Evolutionary conservation across 2,797 vertebrate genomes (phyloP).

Genomic region (Aplochiton taeniatus): DNA sequence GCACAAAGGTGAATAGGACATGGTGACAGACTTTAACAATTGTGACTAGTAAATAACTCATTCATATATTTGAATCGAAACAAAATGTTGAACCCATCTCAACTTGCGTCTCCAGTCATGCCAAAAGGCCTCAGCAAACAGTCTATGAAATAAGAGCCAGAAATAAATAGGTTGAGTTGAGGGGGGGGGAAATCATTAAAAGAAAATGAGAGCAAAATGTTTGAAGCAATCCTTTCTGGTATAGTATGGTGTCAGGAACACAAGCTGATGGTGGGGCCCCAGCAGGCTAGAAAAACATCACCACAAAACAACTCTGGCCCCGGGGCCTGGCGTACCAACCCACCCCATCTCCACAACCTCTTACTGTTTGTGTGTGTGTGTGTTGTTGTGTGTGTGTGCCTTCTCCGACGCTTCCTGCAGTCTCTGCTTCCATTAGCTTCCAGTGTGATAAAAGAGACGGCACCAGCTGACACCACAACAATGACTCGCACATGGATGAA

Average conservation of each 20-base stretch:
- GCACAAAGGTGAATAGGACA: slow-evolving; percentile 20
- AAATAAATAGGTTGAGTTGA: neutral
- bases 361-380: slow-evolving; percentile 30
- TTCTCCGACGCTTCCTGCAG: slow-evolving; percentile 60
- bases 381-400: slow-evolving; percentile 24
- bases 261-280: slow-evolving; percentile 51
- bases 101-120: slow-evolving; percentile 15
- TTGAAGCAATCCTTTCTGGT: slow-evolving; percentile 39
- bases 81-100: slow-evolving; percentile 16
- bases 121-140: neutral
- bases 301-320: slow-evolving; percentile 61
- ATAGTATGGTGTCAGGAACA: slow-evolving; percentile 56
- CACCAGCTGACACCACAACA: slow-evolving; percentile 74
- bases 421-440: slow-evolving; percentile 74
- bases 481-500: slow-evolving; percentile 67
- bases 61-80: neutral
- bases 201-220: slow-evolving; percentile 23
- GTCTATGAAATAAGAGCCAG: slow-evolving; percentile 3
- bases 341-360: slow-evolving; percentile 62
- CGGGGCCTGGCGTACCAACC: slow-evolving; percentile 52
- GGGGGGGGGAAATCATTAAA: slow-evolving; percentile 31
- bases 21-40: no score
- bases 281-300: slow-evolving; percentile 54
- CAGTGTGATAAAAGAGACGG: slow-evolving; percentile 76
- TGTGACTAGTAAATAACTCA: no score